These are phyloP conservation scores for Phataginus tetradactyla DNA, from an alignment of 2,797 vertebrate species.

Conservation along the genomic window DNA sequence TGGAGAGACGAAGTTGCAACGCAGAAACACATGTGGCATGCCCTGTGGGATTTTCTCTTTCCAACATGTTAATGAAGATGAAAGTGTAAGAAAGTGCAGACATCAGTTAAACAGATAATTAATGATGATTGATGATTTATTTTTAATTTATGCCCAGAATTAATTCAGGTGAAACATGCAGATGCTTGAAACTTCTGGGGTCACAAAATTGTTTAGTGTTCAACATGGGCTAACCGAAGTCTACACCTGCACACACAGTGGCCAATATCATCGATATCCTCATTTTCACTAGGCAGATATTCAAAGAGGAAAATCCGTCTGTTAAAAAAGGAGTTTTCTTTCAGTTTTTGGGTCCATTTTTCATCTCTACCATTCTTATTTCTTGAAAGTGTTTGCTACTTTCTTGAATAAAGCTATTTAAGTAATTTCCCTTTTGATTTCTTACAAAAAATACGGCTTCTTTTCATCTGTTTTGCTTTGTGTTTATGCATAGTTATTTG, in stretches of 20 bases:
- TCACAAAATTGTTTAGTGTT: background rate
- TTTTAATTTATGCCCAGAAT: slow-evolving; percentile 78
- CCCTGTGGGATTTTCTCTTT: slow-evolving; percentile 73
- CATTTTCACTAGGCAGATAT: background rate
- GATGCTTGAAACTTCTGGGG: slow-evolving; percentile 63
- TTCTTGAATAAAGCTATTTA: slow-evolving; percentile 29
- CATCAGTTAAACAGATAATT: slow-evolving; percentile 80
- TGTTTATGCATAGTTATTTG: background rate
- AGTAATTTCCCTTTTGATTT: slow-evolving; percentile 26
- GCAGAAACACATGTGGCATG: slow-evolving; percentile 73
- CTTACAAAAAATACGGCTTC: background rate
- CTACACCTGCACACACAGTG: background rate
- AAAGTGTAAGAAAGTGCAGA: slow-evolving; percentile 80
- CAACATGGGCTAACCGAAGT: fast-evolving
- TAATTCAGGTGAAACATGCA: slow-evolving; percentile 72
- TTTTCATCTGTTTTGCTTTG: background rate
- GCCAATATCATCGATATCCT: background rate
- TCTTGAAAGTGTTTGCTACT: slow-evolving; percentile 8
- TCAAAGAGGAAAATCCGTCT: slow-evolving; percentile 48
- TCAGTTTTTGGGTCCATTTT: background rate
- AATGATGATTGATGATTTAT: slow-evolving; percentile 82
- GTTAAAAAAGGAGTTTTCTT: background rate
- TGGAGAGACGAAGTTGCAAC: slow-evolving; percentile 63
- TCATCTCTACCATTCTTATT: slow-evolving; percentile 44
- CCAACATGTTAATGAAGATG: slow-evolving; percentile 81